A percentile compares a stretch with the other conserved stretches of the same genome.
These are phyloP conservation scores for Tribolium freemani DNA, from an alignment of 2,888 invertebrate species.

Conservation along the genomic window DNA sequence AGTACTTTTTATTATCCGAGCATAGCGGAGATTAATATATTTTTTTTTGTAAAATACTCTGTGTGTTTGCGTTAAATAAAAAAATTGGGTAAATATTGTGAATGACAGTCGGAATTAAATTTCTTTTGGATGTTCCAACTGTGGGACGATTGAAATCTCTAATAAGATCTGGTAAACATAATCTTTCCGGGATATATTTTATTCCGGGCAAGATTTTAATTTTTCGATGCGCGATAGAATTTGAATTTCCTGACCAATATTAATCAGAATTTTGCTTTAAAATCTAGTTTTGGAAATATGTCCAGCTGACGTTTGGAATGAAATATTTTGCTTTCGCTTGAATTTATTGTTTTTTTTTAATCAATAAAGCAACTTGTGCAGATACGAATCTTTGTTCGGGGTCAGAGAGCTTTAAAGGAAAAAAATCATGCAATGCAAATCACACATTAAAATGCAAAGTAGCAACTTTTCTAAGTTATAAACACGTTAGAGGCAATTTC, in stretches of 20 bases:
- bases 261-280: neutral
- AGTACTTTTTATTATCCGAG: neutral
- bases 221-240: neutral
- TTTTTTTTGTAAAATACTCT: neutral
- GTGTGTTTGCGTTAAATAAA: neutral
- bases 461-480: conserved; percentile 22
- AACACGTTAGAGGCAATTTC: conserved; percentile 28
- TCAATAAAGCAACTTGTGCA: conserved; percentile 16
- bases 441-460: conserved; percentile 33
- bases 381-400: conserved; percentile 14
- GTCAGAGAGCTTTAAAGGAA: conserved; percentile 20
- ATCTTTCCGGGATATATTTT: neutral
- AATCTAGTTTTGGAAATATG: neutral
- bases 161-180: conserved; percentile 25
- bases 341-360: conserved; percentile 22
- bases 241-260: neutral
- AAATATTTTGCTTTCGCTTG: conserved; percentile 4
- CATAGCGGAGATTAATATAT: neutral
- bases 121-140: conserved; percentile 15
- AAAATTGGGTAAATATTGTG: conserved; percentile 18
- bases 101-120: conserved; percentile 11
- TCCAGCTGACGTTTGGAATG: neutral
- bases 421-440: conserved; percentile 36
- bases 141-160: conserved; percentile 2
- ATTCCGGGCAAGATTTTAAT: neutral